Evolutionary conservation across 1,140 invertebrate species (phyloP).

Genomic region (Aphelenchoides avenae): DNA sequence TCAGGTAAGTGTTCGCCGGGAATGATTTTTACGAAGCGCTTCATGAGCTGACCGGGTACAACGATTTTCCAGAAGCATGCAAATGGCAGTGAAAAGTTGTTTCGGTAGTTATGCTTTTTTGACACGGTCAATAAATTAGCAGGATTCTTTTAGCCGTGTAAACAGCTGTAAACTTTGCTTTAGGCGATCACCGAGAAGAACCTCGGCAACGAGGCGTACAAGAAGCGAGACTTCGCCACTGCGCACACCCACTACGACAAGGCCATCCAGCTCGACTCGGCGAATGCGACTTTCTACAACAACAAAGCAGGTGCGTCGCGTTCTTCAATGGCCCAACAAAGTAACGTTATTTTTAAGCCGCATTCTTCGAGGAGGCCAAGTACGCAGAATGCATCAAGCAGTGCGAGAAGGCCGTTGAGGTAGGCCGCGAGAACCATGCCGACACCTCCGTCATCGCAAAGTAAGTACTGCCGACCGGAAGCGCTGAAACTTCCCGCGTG

Average conservation of each 20-base stretch:
- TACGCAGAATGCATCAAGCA: constrained; percentile 85
- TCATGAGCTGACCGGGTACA: no score
- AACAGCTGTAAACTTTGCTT: no score
- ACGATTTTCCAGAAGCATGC: no score
- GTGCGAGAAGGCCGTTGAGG: constrained; percentile 87
- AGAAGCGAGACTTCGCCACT: constrained; percentile 84
- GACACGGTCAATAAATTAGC: no score
- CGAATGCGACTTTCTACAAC: constrained; percentile 84
- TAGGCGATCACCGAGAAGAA: constrained; percentile 78
- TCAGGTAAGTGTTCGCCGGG: no score
- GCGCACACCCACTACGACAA: constrained; percentile 82
- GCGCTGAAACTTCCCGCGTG: no score
- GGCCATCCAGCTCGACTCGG: constrained; percentile 81
- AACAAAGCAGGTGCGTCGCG: constrained; percentile 75
- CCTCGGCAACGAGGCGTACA: constrained; percentile 86
- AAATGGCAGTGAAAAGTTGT: no score
- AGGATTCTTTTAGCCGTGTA: no score
- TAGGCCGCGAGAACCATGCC: constrained; percentile 90
- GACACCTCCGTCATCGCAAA: constrained; percentile 97
- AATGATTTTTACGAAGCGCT: no score
- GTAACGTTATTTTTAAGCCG: constrained; percentile 57
- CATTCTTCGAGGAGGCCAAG: constrained; percentile 78
- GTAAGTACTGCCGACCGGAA: no score
- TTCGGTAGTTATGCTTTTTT: no score
- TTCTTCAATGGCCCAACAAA: no score